A percentile compares a stretch with the other conserved stretches of the same genome.
These are phyloP conservation scores for Belgica antarctica DNA, from an alignment of 2,888 invertebrate species.

Conservation along the genomic window DNA sequence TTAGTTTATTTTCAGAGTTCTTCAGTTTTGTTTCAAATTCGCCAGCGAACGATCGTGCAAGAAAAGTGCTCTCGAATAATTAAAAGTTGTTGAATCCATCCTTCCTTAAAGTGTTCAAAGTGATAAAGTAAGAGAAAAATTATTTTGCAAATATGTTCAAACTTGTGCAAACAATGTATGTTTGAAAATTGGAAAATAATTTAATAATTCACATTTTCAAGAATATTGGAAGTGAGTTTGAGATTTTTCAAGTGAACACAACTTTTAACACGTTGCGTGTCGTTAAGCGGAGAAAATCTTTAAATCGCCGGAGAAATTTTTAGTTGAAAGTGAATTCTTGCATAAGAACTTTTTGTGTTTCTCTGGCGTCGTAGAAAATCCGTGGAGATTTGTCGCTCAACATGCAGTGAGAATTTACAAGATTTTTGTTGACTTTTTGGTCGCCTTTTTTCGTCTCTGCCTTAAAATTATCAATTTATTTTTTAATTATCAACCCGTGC, in stretches of 20 bases:
- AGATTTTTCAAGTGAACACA: background rate
- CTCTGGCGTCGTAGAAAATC: background rate
- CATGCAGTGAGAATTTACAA: conserved; percentile 6
- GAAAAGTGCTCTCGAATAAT: conserved; percentile 37
- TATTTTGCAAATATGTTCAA: background rate
- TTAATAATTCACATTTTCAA: background rate
- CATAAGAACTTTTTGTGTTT: background rate
- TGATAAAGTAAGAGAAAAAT: conserved; percentile 16
- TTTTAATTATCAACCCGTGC: background rate
- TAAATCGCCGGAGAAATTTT: background rate
- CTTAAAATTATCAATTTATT: background rate
- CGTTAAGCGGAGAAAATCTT: conserved; percentile 9
- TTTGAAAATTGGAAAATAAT: conserved; percentile 4
- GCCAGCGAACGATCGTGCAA: conserved; percentile 43
- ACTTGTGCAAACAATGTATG: background rate
- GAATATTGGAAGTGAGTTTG: conserved; percentile 1
- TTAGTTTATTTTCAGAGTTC: conserved; percentile 43
- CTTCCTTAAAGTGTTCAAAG: background rate
- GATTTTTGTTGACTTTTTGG: background rate
- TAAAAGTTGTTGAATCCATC: conserved; percentile 14
- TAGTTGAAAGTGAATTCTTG: background rate
- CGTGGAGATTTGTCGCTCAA: background rate
- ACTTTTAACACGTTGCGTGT: conserved; percentile 10
- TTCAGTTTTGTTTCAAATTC: conserved; percentile 43
- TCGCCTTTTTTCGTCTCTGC: background rate